Evolutionary conservation across 2,113 vertebrate genomes (phyloP).

Genomic region (Nestor notabilis): DNA sequence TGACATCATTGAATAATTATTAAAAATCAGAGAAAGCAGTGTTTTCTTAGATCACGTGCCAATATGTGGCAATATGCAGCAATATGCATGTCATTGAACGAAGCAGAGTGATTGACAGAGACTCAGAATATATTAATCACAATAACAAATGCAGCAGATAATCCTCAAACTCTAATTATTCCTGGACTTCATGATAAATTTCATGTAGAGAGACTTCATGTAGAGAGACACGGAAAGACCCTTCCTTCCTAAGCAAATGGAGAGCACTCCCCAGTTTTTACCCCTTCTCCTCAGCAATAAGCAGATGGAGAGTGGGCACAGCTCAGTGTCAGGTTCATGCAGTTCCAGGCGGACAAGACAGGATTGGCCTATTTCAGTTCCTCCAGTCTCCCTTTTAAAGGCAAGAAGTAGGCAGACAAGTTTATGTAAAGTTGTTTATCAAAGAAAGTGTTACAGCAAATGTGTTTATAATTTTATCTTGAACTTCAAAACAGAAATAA

Average conservation of each 20-base stretch:
- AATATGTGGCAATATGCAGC: background rate
- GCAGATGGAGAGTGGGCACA: background rate
- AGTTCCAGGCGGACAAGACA: rapidly evolving
- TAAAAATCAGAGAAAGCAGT: background rate
- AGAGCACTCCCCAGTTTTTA: background rate
- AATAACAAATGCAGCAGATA: background rate
- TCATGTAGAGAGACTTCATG: no score
- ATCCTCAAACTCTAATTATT: background rate
- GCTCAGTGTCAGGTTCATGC: background rate
- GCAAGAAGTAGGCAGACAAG: background rate
- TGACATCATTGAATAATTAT: background rate
- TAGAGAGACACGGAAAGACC: background rate
- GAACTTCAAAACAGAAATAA: constrained; percentile 21
- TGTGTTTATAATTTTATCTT: background rate
- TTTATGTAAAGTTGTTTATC: background rate
- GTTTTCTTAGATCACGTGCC: background rate
- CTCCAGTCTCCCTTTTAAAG: background rate
- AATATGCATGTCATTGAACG: background rate
- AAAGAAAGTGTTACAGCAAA: background rate
- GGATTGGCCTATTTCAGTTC: background rate
- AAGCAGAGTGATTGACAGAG: background rate
- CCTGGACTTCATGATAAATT: background rate
- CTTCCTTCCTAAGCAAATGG: background rate
- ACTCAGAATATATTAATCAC: background rate
- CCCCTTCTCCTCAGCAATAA: background rate